Percentiles rank a stretch among this genome's conserved stretches.
phyloP scores from a whole-genome alignment of 2,888 invertebrate genomes.

The Hirtodrosophila alboralis region DNA sequence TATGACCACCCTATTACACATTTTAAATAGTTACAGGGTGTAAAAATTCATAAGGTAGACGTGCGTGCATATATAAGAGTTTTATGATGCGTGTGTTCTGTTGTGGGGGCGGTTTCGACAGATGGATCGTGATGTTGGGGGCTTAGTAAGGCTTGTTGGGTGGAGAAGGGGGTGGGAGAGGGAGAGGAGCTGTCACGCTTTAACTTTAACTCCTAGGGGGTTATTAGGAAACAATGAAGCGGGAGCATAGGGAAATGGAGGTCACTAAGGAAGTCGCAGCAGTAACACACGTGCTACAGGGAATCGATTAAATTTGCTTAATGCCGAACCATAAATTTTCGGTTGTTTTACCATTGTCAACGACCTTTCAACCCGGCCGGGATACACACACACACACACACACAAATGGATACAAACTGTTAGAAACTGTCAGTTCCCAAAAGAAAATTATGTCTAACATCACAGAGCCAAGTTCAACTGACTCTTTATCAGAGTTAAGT shows the following conservation, averaged over 20 bases:
- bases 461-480: constrained; percentile 55
- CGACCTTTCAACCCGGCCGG: constrained; percentile 54
- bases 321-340: constrained; percentile 72
- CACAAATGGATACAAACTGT: constrained; percentile 14
- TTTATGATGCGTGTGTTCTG: constrained; percentile 52
- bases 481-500: constrained; percentile 66
- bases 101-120: too few species aligned
- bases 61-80: constrained; percentile 45
- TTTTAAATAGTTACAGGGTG: too few species aligned
- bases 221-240: background rate
- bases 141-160: too few species aligned
- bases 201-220: constrained; percentile 25
- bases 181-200: constrained; percentile 50
- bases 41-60: constrained; percentile 49
- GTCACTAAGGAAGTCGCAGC: constrained; percentile 9
- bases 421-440: constrained; percentile 18
- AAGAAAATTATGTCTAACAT: constrained; percentile 66
- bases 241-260: background rate
- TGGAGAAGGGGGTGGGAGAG: background rate
- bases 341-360: constrained; percentile 61
- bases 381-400: constrained; percentile 12
- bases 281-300: constrained; percentile 49
- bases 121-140: too few species aligned
- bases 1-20: too few species aligned
- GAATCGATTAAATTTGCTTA: constrained; percentile 76